Base-by-base conservation (phyloP, 2,113 vertebrate species). In the Polyodon spathula region DNA sequence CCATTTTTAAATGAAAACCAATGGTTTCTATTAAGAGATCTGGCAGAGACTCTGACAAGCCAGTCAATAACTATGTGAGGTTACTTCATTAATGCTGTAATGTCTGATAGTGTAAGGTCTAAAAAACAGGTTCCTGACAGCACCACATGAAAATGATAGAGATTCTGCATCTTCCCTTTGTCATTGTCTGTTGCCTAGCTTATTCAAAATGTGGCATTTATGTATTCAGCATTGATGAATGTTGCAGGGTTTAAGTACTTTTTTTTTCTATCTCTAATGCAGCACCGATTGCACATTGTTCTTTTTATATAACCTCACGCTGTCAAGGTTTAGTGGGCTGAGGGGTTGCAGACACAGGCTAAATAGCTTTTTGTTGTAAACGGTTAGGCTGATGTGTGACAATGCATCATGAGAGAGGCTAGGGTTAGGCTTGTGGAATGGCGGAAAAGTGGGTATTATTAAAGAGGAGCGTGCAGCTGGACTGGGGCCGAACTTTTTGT, bases 21-120 rank as follows among this genome's bases (percentile, higher is more conserved):
- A 93, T 93, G 88, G 88, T 89, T 94, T 88, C 92, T 94, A 95
- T 97, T 97, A 96, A 93, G 85, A 88, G 85, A 90, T 90, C 86
- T 88, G 92, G 92, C 91, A 93, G 89, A 83, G 83, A 89, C 81
- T 87, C 84, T 95, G 94, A 96, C 92, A 97, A 92, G 86, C 89
- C 83, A 92, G 94, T 96, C 92, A 95, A 95, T 97, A 97, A 91
- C 92, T 89, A 93, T 92, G 92, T 95, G 91, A 92, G 89, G 90
- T 92, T 93, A 96, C 93, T 97, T 98, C 92, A 95, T 95, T 97
- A 96, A 92, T 92, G 89, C 89, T 88, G 87, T 88, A 89, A 92
- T 90, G 89, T 86, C 88, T 91, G 90, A 92, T 91, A 86, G 89
- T 92, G 84, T 87, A 84, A 86, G 89, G 86, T 81, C 84, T 86